phyloP scores from a whole-genome alignment of 2,888 invertebrate species.

The Agrilus cyanescens region DNA sequence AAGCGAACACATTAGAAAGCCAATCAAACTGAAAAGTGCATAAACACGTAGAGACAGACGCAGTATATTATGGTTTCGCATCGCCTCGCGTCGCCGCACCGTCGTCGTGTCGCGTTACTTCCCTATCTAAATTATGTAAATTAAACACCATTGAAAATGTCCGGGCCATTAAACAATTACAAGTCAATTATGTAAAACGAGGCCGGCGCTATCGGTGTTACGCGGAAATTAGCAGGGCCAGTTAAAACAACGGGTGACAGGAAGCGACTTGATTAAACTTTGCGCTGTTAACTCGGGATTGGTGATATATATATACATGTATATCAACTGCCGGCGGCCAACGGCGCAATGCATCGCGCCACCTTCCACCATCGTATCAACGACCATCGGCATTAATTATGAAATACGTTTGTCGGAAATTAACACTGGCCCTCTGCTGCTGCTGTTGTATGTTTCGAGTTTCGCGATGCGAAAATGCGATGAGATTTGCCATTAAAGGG shows the following conservation, averaged over 20 bases:
- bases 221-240: slow-evolving; percentile 37
- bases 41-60: too few species aligned
- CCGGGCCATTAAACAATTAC: slow-evolving; percentile 37
- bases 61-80: too few species aligned
- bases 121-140: slow-evolving; percentile 28
- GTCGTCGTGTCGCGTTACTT: slow-evolving; percentile 7
- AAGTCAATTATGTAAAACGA: slow-evolving; percentile 37
- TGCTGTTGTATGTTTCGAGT: slow-evolving; percentile 19
- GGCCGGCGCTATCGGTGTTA: slow-evolving; percentile 26
- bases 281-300: slow-evolving; percentile 28
- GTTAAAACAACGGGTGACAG: slow-evolving; percentile 32
- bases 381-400: slow-evolving; percentile 25
- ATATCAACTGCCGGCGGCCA: slow-evolving; percentile 17
- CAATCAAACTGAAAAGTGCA: not conserved
- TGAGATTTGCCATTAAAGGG: too few species aligned
- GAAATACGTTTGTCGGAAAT: slow-evolving; percentile 31
- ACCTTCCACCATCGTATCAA: too few species aligned
- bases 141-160: slow-evolving; percentile 32
- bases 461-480: too few species aligned
- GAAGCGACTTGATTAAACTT: slow-evolving; percentile 26
- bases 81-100: too few species aligned
- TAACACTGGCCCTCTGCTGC: slow-evolving; percentile 20
- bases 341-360: too few species aligned
- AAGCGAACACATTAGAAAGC: not conserved
- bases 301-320: slow-evolving; percentile 34